Evolutionary conservation across 2,797 vertebrate species (phyloP), one percentile per base, ranked within the genome.

Genomic region (Rhinogobio ventralis): DNA sequence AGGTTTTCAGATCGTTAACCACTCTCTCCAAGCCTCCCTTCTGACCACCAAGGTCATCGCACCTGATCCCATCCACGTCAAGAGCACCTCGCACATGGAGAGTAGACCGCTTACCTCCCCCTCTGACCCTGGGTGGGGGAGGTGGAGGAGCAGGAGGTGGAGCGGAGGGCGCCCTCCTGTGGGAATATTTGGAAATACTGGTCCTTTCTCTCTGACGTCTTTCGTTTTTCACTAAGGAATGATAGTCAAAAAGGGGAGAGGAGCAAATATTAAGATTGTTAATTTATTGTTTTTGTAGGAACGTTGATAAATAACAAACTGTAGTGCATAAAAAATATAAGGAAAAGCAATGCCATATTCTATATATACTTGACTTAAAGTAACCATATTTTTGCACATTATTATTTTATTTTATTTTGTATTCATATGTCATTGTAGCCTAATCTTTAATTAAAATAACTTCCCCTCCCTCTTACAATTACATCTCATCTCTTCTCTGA

Each of bases 41-140:
- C 79, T 9, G 82, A 53, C 23, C 69, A 5, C 30, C 82, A 39
- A 84, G 11, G 6, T 90, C 77, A 2, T 92, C 89, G 4, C 72
- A 85, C 17, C 89, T 89, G 1, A 97, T 93, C 0, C 88, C 92
- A 7, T 99, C 97, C 91, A 98, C 91, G 1, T 98, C 97, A 5
- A 97, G 93, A 57, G 94, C 92, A 45, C 88, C 88, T 90, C 94
- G 96, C 0, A 93, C 86, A 2, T 91, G 93, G 5, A 91, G 94
- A 78, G 73, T 81, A 25, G 89, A 78, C 25, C 92, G 92, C 0
- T 90, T 88, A 1, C 93, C 90, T 0, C 92, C 93, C 68, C 91
- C 92, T 88, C 80, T 87, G 80, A 57, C 88, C 73, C 90, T 72
- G 33, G 81, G 88, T 28, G 92, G 81, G 15, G 85, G 82, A n/a